phyloP scores from a whole-genome alignment of 2,888 invertebrate genomes.

The Hemaris fuciformis region DNA sequence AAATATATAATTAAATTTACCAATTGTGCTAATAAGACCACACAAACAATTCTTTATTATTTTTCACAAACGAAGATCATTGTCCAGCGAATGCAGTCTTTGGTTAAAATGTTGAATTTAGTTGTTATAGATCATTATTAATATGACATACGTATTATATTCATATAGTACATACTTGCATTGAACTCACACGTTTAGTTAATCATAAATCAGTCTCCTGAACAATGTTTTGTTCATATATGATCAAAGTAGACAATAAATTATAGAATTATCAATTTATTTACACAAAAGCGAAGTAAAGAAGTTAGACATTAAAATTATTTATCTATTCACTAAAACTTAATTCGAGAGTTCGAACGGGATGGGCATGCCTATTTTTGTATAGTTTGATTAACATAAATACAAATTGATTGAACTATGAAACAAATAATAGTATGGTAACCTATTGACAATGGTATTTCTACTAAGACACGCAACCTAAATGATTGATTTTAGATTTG shows the following conservation, averaged over 20 bases:
- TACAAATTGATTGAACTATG: slow-evolving; percentile 2
- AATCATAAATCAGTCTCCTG: slow-evolving; percentile 56
- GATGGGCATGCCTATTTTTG: background rate
- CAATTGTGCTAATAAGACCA: background rate
- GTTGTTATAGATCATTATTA: slow-evolving; percentile 6
- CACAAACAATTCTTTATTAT: background rate
- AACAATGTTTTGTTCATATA: slow-evolving; percentile 46
- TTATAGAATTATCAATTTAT: slow-evolving; percentile 24
- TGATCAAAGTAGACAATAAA: slow-evolving; percentile 47
- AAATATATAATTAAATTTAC: background rate
- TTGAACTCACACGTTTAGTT: slow-evolving; percentile 37
- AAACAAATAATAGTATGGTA: background rate
- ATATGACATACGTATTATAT: background rate
- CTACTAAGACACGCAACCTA: background rate
- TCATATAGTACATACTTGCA: slow-evolving; percentile 20
- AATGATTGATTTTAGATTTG: background rate
- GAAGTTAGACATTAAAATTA: background rate
- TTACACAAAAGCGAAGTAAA: slow-evolving; percentile 13
- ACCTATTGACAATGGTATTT: background rate
- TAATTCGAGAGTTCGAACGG: background rate
- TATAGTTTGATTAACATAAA: background rate
- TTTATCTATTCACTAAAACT: background rate
- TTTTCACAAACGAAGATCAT: slow-evolving; percentile 19
- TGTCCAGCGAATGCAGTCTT: slow-evolving; percentile 45
- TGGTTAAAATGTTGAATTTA: slow-evolving; percentile 43